These are phyloP conservation scores for Hydropsyche tenuis DNA, from an alignment of 1,140 invertebrate genomes.

Conservation along the genomic window DNA sequence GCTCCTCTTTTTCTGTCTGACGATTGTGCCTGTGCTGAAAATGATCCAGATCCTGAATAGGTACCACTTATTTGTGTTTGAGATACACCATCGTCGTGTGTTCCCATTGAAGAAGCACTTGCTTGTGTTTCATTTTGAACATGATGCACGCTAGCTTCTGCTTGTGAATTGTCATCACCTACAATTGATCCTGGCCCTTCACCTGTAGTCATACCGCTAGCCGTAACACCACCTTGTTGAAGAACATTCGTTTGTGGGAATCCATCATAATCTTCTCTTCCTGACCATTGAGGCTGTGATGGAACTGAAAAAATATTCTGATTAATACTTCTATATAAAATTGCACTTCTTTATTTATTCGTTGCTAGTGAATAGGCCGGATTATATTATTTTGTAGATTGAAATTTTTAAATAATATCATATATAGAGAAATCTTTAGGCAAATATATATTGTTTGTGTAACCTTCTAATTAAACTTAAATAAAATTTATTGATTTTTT, in stretches of 20 bases:
- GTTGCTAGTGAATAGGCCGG: too few species aligned
- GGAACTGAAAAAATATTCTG: neutral
- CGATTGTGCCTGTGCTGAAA: conserved; percentile 81
- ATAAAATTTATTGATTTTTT: too few species aligned
- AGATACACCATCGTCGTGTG: conserved; percentile 72
- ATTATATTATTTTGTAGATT: too few species aligned
- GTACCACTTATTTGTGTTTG: conserved; percentile 81
- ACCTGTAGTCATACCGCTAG: neutral
- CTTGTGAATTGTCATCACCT: conserved; percentile 75
- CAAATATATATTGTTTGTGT: too few species aligned
- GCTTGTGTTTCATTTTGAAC: conserved; percentile 74
- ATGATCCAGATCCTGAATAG: conserved; percentile 76
- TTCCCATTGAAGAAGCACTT: conserved; percentile 76
- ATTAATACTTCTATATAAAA: neutral
- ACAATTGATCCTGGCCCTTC: conserved; percentile 34
- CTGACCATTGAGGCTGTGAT: neutral
- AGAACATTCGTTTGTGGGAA: conserved; percentile 2
- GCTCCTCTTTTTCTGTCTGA: conserved; percentile 76
- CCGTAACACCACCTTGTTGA: neutral
- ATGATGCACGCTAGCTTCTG: conserved; percentile 73
- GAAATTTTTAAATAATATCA: too few species aligned
- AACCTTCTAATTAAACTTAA: too few species aligned
- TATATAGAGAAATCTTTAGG: too few species aligned
- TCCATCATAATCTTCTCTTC: neutral
- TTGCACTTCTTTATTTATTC: too few species aligned